Base-by-base conservation (phyloP, 2,113 vertebrate species). In the Muntiacus muntjak region DNA sequence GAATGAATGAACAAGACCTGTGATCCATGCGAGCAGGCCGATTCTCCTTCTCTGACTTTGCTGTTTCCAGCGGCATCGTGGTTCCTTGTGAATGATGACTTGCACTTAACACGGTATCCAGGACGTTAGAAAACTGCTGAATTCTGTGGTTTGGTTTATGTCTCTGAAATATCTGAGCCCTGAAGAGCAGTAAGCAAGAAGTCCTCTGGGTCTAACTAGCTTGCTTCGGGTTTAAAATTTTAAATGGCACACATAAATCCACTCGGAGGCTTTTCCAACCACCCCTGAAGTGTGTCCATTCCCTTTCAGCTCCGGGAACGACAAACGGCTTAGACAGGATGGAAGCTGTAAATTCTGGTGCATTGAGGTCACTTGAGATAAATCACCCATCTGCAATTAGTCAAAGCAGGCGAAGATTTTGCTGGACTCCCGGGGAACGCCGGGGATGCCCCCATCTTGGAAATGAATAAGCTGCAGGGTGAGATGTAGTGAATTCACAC, bases 341-440 rank as follows among this genome's bases (percentile, higher is more conserved):
- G 3, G 57, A 19, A 67, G 64, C 12, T n/a, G 57, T 52, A 13
- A 21, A 57, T 79, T 33, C 50, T 15, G 8, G 26, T 1, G 19
- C 36, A 7, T 0, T 1, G 43, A n/a, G 33, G 52, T 23, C 5
- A 1, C 40, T 58, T 57, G 10, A 13, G 57, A 17, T 45, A 74
- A 82, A 43, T 36, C 52, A n/a, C 14, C 26, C 40, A 11, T 19
- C n/a, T 52, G 33, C 43, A 54, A n/a, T 30, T 7, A 16, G 33
- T 64, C 64, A 14, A 21, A 23, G 79, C 33, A 11, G 11, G 6
- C 19, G 7, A 21, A 60, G 33, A 10, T 28, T 33, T 15, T 16
- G 74, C 43, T 7, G 57, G 55, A n/a, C 13, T 7, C 1, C 13
- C 0, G 2, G 6, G 14, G 15, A 58, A 13, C 0, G 4, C 26